These are phyloP conservation scores for Pipistrellus pipistrellus DNA, from an alignment of 2,797 vertebrate species.

Conservation along the genomic window DNA sequence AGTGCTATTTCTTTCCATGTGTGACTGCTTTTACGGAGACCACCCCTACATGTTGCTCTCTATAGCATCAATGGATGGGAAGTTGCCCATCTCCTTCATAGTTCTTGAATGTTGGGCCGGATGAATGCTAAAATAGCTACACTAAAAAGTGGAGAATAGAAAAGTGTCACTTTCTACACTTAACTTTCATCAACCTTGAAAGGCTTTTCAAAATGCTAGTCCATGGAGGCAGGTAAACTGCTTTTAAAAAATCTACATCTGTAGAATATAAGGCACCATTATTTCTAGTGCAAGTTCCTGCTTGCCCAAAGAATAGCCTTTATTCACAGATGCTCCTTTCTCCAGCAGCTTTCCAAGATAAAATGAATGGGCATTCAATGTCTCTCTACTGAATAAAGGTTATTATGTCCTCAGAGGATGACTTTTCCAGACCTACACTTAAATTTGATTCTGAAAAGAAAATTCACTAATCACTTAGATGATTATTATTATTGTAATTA, in stretches of 20 bases:
- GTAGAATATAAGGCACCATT: not conserved
- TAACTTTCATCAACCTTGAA: not conserved
- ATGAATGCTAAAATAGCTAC: slow-evolving; percentile 13
- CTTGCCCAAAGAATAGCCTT: not conserved
- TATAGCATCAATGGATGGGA: not conserved
- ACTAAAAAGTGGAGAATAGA: not conserved
- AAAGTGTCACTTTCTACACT: not conserved
- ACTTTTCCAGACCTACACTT: slow-evolving; percentile 29
- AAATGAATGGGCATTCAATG: not conserved
- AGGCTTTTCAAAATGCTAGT: slow-evolving; percentile 38
- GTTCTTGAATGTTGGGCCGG: not conserved
- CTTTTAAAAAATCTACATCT: not conserved
- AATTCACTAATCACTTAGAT: slow-evolving; percentile 19
- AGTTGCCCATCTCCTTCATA: not conserved
- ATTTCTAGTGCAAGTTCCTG: not conserved
- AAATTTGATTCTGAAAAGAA: slow-evolving; percentile 60
- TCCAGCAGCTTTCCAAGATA: not conserved
- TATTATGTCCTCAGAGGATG: not conserved
- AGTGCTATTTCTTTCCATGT: not conserved
- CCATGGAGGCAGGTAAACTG: not conserved
- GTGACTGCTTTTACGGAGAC: not conserved
- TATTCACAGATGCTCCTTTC: not conserved
- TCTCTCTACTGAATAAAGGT: not conserved
- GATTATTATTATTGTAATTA: slow-evolving; percentile 12
- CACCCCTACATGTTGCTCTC: not conserved